A percentile compares a stretch with the other conserved stretches of the same genome.
Conservation (phyloP, 1,140 invertebrate genomes). For the Nephotettix cincticeps region DNA sequence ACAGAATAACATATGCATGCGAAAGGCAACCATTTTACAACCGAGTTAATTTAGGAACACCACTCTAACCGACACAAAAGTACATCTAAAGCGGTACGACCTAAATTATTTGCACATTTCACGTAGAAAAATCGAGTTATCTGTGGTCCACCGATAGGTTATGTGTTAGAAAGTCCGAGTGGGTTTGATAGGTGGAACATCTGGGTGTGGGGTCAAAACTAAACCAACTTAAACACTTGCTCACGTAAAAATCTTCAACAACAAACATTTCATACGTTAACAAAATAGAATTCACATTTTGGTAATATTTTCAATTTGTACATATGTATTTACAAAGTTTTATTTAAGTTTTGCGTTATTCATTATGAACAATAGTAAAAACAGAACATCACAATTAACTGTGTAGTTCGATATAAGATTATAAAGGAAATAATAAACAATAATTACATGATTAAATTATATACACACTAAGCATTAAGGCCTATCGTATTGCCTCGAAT, state of each 20-base stretch:
- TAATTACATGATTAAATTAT: slow-evolving; percentile 4
- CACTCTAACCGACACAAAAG: not conserved
- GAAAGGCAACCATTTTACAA: slow-evolving; percentile 20
- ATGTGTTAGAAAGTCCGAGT: slow-evolving; percentile 16
- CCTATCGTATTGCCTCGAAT: slow-evolving; percentile 10
- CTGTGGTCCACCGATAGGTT: slow-evolving; percentile 8
- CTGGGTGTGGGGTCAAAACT: not conserved
- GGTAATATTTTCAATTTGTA: slow-evolving; percentile 13
- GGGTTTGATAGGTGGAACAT: not conserved
- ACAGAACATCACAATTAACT: not conserved
- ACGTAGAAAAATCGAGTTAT: slow-evolving; percentile 2
- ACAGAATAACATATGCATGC: not conserved
- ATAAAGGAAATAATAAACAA: not conserved
- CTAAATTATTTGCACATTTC: slow-evolving; percentile 11
- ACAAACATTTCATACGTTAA: slow-evolving; percentile 15
- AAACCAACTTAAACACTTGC: not conserved
- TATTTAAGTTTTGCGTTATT: slow-evolving; percentile 2
- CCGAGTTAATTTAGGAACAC: slow-evolving; percentile 14
- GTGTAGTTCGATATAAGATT: not conserved
- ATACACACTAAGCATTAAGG: slow-evolving; percentile 20
- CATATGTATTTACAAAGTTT: slow-evolving; percentile 12
- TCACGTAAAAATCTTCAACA: slow-evolving; percentile 20
- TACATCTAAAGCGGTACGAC: slow-evolving; percentile 13
- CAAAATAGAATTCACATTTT: slow-evolving; percentile 16
- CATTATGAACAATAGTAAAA: slow-evolving; percentile 13